Evolutionary conservation across 1,140 invertebrate genomes (phyloP).

Genomic region (Tachypleus tridentatus): DNA sequence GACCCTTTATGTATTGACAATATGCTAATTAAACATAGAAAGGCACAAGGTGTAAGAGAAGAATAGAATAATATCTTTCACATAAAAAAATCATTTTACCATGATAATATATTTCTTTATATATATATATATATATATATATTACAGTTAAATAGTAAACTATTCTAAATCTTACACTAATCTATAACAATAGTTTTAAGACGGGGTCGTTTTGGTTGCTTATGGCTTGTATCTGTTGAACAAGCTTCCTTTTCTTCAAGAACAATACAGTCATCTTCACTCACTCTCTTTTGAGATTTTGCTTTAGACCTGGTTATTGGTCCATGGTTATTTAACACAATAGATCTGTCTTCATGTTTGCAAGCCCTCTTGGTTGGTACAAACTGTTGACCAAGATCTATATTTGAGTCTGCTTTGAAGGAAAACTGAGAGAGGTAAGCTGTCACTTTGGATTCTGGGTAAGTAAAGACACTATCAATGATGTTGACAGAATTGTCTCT

Average conservation of each 20-base stretch:
- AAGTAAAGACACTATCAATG: slow-evolving; percentile 20
- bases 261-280: slow-evolving; percentile 16
- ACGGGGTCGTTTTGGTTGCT: slow-evolving; percentile 1
- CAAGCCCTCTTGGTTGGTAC: neutral
- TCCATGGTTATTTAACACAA: neutral
- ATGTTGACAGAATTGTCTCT: neutral
- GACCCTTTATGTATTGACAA: too few relatives aligned
- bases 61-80: too few relatives aligned
- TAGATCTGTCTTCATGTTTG: neutral
- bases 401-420: slow-evolving; percentile 1
- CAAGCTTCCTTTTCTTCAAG: slow-evolving; percentile 3
- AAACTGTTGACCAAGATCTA: slow-evolving; percentile 1
- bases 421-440: slow-evolving; percentile 19
- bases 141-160: too few relatives aligned
- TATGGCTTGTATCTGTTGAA: neutral
- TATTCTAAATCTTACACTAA: neutral
- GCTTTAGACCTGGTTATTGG: slow-evolving; percentile 11
- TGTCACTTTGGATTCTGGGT: slow-evolving; percentile 17
- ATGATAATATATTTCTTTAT: too few relatives aligned
- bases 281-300: neutral
- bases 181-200: slow-evolving; percentile 11
- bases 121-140: too few relatives aligned
- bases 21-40: too few relatives aligned
- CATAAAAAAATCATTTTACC: too few relatives aligned
- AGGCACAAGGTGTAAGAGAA: too few relatives aligned